Evolutionary conservation across 2,797 vertebrate species (phyloP), one percentile per base, ranked within the genome.

Genomic region (Acanthornis magna): DNA sequence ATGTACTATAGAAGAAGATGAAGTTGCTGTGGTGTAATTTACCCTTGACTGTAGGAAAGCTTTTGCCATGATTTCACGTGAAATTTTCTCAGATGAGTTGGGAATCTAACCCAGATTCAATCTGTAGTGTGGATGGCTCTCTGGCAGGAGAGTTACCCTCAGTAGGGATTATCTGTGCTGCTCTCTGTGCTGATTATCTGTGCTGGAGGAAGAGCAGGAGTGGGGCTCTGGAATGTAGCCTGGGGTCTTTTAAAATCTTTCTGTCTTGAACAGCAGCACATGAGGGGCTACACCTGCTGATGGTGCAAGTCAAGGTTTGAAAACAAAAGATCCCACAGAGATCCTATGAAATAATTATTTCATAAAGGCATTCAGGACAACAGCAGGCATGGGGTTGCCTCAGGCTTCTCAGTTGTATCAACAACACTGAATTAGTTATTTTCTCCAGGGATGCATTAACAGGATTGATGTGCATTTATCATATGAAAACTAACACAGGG

Each of bases 101-200:
- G 43, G 19, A 85, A 67, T 42, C 18, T 34, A 60, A 27, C 16
- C n/a, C 40, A 53, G 21, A 67, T 62, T 54, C 34, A 57, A 27
- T 54, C 22, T 61, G 12, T 23, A 7, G 9, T 40, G 25, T 70
- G 27, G 7, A 53, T 78, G 32, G 13, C 5, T 32, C 8, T 65
- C 26, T 83, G 25, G 6, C 32, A 68, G 29, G 27, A 81, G 42
- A 50, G 6, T 53, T 81, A 32, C 53, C 21, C 36, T 67, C 17
- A 36, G 7, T 1, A 22, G 4, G 10, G 1, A 0, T 61, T 88
- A 30, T 47, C 47, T 2, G 0, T 73, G 27, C 45, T 71, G 34
- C 26, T 70, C 3, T 45, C 48, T 70, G 73, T 8, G n/a, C n/a
- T n/a, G n/a, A n/a, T n/a, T n/a, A n/a, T n/a, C n/a, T n/a, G n/a